Percentiles rank a stretch among this genome's conserved stretches.
phyloP scores from a whole-genome alignment of 1,140 invertebrate genomes.

The Eriocheir sinensis region DNA sequence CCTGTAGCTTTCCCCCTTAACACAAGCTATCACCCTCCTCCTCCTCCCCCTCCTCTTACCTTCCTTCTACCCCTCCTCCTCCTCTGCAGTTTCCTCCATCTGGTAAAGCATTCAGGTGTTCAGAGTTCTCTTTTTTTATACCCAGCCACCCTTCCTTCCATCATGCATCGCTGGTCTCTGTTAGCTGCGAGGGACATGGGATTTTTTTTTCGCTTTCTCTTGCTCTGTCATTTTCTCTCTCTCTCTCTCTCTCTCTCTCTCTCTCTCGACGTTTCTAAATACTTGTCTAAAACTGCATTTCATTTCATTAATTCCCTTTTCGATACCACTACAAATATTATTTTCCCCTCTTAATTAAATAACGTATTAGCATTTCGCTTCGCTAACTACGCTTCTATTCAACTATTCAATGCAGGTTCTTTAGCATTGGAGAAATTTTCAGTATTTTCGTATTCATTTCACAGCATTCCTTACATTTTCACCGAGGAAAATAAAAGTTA shows the following conservation, averaged over 20 bases:
- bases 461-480: background rate
- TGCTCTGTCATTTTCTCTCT: background rate
- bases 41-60: background rate
- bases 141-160: background rate
- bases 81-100: background rate
- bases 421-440: too few relatives aligned
- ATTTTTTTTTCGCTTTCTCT: slow-evolving; percentile 14
- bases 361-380: too few relatives aligned
- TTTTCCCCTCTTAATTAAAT: background rate
- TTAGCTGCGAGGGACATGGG: background rate
- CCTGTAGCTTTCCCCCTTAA: too few relatives aligned
- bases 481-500: background rate
- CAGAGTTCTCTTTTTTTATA: background rate
- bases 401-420: background rate
- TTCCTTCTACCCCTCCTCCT: background rate
- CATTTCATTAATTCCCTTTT: too few relatives aligned
- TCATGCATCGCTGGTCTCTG: background rate
- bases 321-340: too few relatives aligned
- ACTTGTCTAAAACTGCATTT: too few relatives aligned
- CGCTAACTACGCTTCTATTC: background rate
- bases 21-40: background rate
- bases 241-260: slow-evolving; percentile 3
- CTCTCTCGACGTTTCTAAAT: too few relatives aligned
- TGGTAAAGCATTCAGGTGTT: background rate
- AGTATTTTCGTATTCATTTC: background rate